Percentiles rank a stretch among this genome's conserved stretches.
phyloP scores from a whole-genome alignment of 2,888 invertebrate species.

The Epinotia bilunana region DNA sequence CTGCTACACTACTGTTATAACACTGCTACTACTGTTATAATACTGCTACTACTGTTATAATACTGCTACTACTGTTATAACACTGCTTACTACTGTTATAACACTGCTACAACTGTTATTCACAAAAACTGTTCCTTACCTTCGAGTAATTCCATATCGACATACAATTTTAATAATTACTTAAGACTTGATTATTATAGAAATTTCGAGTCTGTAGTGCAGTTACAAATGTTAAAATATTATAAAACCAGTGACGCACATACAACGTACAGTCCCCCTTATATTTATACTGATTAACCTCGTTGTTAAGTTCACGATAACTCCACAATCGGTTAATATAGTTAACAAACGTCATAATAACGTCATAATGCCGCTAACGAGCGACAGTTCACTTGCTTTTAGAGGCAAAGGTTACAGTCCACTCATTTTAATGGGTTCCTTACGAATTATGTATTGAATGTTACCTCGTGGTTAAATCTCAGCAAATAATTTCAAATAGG shows the following conservation, averaged over 20 bases:
- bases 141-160: too few relatives aligned
- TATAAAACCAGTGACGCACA: conserved; percentile 66
- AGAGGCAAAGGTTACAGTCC: conserved; percentile 7
- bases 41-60: too few relatives aligned
- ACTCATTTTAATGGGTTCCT: conserved; percentile 9
- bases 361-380: conserved; percentile 45
- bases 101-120: too few relatives aligned
- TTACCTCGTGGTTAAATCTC: too few relatives aligned
- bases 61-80: too few relatives aligned
- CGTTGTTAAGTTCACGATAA: conserved; percentile 67
- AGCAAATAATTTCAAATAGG: neutral
- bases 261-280: conserved; percentile 55
- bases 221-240: conserved; percentile 1
- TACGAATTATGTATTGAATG: neutral
- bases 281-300: conserved; percentile 77
- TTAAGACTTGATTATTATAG: neutral
- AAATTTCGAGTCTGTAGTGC: conserved; percentile 5
- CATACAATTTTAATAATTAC: too few relatives aligned
- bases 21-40: too few relatives aligned
- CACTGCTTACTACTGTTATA: too few relatives aligned
- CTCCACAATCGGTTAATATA: conserved; percentile 67
- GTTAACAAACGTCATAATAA: conserved; percentile 48
- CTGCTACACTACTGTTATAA: too few relatives aligned
- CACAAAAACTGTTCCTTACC: too few relatives aligned
- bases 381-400: conserved; percentile 24